Percentiles rank a stretch among this genome's conserved stretches.
These are phyloP conservation scores for Drosophila mayaguana DNA, from an alignment of 2,888 invertebrate species.

Conservation along the genomic window DNA sequence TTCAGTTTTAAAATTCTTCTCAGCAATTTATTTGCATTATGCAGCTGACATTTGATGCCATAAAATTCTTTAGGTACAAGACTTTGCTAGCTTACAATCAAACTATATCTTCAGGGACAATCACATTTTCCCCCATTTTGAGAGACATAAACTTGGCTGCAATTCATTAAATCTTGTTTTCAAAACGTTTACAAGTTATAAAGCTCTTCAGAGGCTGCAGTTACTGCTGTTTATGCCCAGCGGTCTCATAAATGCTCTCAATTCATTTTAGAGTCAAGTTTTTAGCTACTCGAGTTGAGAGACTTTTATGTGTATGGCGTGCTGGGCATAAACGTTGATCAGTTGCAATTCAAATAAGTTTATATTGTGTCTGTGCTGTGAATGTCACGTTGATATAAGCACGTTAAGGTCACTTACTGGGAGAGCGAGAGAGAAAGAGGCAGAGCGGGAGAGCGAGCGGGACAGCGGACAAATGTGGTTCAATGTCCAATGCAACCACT, in stretches of 20 bases:
- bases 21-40: not conserved
- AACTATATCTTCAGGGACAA: not conserved
- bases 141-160: not conserved
- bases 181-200: not conserved
- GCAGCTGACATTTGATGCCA: not conserved
- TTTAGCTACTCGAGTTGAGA: slow-evolving; percentile 19
- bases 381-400: slow-evolving; percentile 66
- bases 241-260: slow-evolving; percentile 24
- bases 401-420: slow-evolving; percentile 60
- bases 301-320: slow-evolving; percentile 28
- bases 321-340: slow-evolving; percentile 31
- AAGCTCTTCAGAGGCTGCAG: not conserved
- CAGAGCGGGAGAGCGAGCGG: not conserved
- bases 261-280: slow-evolving; percentile 21
- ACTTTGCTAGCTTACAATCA: not conserved
- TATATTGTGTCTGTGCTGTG: slow-evolving; percentile 48
- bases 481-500: slow-evolving; percentile 68
- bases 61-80: not conserved
- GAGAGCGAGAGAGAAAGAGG: not conserved
- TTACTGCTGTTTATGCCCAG: slow-evolving; percentile 18
- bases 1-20: not conserved
- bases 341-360: slow-evolving; percentile 41
- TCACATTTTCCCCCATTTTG: not conserved
- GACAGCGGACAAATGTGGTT: slow-evolving; percentile 65
- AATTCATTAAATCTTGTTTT: slow-evolving; percentile 12